phyloP scores from a whole-genome alignment of 2,888 invertebrate species.

The Anoplius nigerrimus region DNA sequence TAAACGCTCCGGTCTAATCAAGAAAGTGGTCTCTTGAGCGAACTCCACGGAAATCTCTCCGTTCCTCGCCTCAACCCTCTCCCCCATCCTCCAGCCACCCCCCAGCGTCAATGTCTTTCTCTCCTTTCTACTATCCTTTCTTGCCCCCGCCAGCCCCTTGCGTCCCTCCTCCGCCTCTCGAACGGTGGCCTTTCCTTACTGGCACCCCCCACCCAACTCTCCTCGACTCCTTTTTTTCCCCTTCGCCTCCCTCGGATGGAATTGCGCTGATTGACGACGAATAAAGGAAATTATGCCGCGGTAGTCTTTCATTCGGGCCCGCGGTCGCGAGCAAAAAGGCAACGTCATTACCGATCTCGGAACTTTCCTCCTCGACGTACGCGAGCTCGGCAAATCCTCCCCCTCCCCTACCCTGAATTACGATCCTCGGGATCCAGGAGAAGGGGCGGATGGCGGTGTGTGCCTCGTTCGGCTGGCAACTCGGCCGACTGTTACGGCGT shows the following conservation, averaged over 20 bases:
- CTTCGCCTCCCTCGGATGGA: neutral
- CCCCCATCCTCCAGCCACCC: no score
- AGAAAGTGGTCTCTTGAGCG: constrained; percentile 50
- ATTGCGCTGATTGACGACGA: constrained; percentile 47
- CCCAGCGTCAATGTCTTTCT: neutral
- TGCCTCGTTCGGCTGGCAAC: neutral
- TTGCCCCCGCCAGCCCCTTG: neutral
- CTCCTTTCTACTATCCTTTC: neutral
- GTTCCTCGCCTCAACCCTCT: no score
- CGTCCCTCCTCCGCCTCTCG: neutral
- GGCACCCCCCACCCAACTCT: no score
- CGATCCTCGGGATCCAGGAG: neutral
- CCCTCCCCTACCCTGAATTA: constrained; percentile 29
- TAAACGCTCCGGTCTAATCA: constrained; percentile 55
- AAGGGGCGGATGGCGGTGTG: neutral
- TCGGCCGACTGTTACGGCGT: neutral
- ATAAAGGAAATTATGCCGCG: constrained; percentile 51
- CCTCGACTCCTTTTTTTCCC: no score
- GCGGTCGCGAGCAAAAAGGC: constrained; percentile 31
- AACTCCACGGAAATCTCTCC: constrained; percentile 35
- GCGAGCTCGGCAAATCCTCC: constrained; percentile 35
- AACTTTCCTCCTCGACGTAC: constrained; percentile 3
- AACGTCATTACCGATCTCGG: constrained; percentile 43
- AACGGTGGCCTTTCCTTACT: no score
- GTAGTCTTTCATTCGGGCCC: constrained; percentile 38